Base-by-base conservation (phyloP, 2,888 invertebrate genomes). In the Vesta saturnalis region DNA sequence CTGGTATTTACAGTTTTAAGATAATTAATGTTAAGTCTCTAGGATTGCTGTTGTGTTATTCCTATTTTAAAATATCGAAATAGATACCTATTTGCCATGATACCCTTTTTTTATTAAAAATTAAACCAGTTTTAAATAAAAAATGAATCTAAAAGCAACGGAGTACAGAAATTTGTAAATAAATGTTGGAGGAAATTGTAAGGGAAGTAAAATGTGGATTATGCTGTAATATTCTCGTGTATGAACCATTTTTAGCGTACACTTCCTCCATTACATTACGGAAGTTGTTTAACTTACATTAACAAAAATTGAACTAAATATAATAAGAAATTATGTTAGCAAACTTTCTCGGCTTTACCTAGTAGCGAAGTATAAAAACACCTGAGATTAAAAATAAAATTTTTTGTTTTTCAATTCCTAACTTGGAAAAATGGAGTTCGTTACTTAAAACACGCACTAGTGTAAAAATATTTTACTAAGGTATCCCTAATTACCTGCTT, bases 241-340 rank as follows among this genome's bases (percentile, higher is more conserved):
- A 70, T 68, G 60, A 65, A 47, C 52, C 68, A 61, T 69, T 70
- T 70, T 64, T 64, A 72, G 63, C 49, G 67, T 58, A 64, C 70
- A 74, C 74, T 75, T 72, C 70, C 73, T 69, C 75, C 74, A 73
- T 77, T 76, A 77, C 67, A 71, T 65, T 64, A 59, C 72, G 76
- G 72, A 77, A 77, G 73, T 74, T 77, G 68, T 73, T 74, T 69
- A 69, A 74, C 74, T 70, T 76, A 73, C 73, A 74, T 74, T 76
- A 77, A 73, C 75, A 74, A 74, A 74, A 74, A 75, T 71, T 60
- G 62, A 62, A 60, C 55, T 63, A 39, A 46, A 47, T 59, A 22
- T 16, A 60, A 56, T 22, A 64, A 52, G 60, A 57, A 69, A 69
- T 64, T 64, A 61, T 52, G 68, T 46, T 39, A 43, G n/a, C 54